Percentiles rank a stretch among this genome's conserved stretches.
phyloP scores from a whole-genome alignment of 2,888 invertebrate genomes.

The Aphidoletes aphidimyza region DNA sequence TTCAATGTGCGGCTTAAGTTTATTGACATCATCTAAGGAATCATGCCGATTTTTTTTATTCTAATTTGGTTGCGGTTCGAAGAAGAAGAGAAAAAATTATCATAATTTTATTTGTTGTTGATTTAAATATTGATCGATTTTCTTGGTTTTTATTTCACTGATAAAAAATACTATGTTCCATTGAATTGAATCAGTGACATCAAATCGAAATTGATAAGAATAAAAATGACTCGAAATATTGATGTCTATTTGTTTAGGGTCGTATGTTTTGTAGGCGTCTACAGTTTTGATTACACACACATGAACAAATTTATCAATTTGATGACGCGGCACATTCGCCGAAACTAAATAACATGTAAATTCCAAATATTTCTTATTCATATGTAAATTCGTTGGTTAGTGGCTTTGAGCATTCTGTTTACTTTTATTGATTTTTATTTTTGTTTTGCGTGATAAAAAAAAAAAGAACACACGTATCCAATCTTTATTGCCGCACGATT shows the following conservation, averaged over 20 bases:
- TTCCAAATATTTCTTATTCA: neutral
- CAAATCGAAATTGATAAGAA: slow-evolving; percentile 14
- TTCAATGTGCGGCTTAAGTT: neutral
- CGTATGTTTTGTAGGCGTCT: neutral
- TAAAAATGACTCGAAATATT: neutral
- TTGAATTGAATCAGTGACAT: neutral
- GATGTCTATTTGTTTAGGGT: slow-evolving; percentile 29
- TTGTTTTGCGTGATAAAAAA: neutral
- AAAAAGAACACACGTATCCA: no score
- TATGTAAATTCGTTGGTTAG: neutral
- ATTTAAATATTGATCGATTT: slow-evolving; percentile 17
- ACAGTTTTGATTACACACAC: neutral
- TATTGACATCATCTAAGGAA: slow-evolving; percentile 39
- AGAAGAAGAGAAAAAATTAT: no score
- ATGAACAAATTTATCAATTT: neutral
- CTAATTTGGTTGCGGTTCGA: neutral
- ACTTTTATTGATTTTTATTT: neutral
- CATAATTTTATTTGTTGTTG: slow-evolving; percentile 15
- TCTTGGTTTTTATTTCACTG: neutral
- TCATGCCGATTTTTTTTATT: neutral
- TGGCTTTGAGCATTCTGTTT: neutral
- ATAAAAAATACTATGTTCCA: neutral
- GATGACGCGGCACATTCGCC: neutral
- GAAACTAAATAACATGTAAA: neutral
- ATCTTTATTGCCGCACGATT: slow-evolving; percentile 2